A percentile compares a stretch with the other conserved stretches of the same genome.
These are phyloP conservation scores for Lepidurus packardi DNA, from an alignment of 1,140 invertebrate species.

Conservation along the genomic window DNA sequence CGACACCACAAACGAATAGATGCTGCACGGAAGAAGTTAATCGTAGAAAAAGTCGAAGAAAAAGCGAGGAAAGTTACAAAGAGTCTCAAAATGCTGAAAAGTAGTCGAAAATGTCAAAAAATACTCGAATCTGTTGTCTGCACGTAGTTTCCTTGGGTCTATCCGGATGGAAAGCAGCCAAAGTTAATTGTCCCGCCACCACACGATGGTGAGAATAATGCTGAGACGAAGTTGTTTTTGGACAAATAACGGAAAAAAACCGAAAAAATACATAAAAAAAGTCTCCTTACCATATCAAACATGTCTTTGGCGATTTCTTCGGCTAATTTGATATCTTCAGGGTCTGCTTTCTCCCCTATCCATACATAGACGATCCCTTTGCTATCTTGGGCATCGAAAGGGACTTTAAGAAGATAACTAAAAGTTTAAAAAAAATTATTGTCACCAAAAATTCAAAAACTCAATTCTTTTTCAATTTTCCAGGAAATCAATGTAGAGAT, in stretches of 20 bases:
- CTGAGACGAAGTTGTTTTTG: not conserved
- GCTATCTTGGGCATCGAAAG: conserved; percentile 82
- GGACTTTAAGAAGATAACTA: conserved; percentile 93
- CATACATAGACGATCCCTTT: conserved; percentile 96
- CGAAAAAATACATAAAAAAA: not conserved
- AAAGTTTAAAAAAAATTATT: conserved; percentile 38
- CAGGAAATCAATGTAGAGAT: conserved; percentile 3
- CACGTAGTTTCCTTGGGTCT: conserved; percentile 25
- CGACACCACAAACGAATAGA: conserved; percentile 3
- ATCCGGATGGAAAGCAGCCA: conserved; percentile 22
- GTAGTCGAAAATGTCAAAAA: not conserved
- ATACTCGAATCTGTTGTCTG: conserved; percentile 11
- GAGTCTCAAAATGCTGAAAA: conserved; percentile 10
- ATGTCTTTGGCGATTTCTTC: conserved; percentile 91
- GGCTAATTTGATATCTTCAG: conserved; percentile 78
- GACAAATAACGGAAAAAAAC: not conserved
- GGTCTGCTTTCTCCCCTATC: conserved; percentile 84
- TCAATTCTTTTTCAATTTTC: not conserved
- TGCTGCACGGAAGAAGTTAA: not conserved
- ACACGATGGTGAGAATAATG: conserved; percentile 23
- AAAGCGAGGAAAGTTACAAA: not conserved
- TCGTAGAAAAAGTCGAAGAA: not conserved
- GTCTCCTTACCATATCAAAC: conserved; percentile 66
- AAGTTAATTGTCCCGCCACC: conserved; percentile 18
- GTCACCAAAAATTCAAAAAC: conserved; percentile 31